Conservation (phyloP, 2,113 vertebrate species). For the Neopipo cinnamomea region DNA sequence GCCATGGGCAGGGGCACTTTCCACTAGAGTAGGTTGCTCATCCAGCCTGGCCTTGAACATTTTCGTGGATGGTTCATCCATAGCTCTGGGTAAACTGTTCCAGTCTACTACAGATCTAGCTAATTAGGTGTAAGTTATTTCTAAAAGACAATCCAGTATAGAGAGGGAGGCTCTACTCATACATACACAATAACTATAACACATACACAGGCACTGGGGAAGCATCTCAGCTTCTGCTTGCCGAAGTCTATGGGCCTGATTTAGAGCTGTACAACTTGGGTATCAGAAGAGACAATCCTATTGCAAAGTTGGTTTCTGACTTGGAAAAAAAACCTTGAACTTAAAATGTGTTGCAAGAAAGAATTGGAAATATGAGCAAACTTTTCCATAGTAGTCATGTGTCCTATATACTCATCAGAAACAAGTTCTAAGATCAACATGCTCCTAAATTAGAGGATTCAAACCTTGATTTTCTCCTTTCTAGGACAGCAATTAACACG, state of each 20-base stretch:
- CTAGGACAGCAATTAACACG: neutral
- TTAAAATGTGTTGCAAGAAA: neutral
- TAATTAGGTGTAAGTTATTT: neutral
- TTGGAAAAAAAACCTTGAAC: neutral
- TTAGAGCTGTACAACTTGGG: neutral
- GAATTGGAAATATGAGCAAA: neutral
- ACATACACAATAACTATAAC: neutral
- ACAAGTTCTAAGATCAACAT: neutral
- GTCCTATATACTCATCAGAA: neutral
- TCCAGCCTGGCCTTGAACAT: neutral
- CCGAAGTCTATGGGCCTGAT: neutral
- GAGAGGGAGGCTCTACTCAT: neutral
- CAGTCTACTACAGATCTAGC: neutral
- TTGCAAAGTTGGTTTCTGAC: neutral
- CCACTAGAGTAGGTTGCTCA: neutral
- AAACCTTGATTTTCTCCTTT: neutral
- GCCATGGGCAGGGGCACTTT: neutral
- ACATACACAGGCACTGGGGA: neutral
- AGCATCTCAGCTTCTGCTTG: neutral
- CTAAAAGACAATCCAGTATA: neutral
- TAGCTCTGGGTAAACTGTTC: neutral
- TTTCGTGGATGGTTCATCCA: neutral
- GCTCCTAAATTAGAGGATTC: neutral
- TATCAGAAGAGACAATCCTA: neutral
- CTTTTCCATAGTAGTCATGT: neutral